Evolutionary conservation across 2,888 invertebrate species (phyloP).

Genomic region (Hydraecia micacea): DNA sequence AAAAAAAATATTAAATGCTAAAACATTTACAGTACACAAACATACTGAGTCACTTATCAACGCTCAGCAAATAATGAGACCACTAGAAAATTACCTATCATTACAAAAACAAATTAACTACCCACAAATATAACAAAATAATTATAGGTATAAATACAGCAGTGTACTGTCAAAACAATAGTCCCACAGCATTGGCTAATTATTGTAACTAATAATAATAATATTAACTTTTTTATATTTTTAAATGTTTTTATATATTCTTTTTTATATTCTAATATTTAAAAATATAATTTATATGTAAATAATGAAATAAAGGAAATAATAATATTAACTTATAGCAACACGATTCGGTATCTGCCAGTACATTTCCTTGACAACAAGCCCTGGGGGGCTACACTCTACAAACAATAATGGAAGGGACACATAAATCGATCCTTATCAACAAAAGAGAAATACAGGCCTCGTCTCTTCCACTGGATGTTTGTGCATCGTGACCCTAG

Average conservation of each 20-base stretch:
- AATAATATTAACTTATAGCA: constrained; percentile 22
- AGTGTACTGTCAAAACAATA: constrained; percentile 18
- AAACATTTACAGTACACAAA: background rate
- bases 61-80: background rate
- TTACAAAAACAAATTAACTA: background rate
- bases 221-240: constrained; percentile 25
- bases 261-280: too few relatives aligned
- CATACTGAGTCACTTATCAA: constrained; percentile 5
- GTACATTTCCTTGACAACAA: constrained; percentile 65
- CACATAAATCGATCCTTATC: constrained; percentile 75
- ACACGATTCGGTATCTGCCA: constrained; percentile 38
- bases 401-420: constrained; percentile 68
- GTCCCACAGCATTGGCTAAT: constrained; percentile 31
- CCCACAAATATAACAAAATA: background rate
- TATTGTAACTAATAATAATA: constrained; percentile 29
- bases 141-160: constrained; percentile 1
- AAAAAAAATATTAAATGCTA: background rate
- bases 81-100: background rate
- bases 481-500: constrained; percentile 84
- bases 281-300: too few relatives aligned
- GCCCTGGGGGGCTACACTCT: constrained; percentile 74
- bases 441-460: constrained; percentile 72
- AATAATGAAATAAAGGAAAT: too few relatives aligned
- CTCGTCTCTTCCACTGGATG: constrained; percentile 74
- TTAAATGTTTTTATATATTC: too few relatives aligned